Percentiles rank a stretch among this genome's conserved stretches.
These are phyloP conservation scores for Rhabdornis inornatus DNA, from an alignment of 2,113 vertebrate species.

Conservation along the genomic window DNA sequence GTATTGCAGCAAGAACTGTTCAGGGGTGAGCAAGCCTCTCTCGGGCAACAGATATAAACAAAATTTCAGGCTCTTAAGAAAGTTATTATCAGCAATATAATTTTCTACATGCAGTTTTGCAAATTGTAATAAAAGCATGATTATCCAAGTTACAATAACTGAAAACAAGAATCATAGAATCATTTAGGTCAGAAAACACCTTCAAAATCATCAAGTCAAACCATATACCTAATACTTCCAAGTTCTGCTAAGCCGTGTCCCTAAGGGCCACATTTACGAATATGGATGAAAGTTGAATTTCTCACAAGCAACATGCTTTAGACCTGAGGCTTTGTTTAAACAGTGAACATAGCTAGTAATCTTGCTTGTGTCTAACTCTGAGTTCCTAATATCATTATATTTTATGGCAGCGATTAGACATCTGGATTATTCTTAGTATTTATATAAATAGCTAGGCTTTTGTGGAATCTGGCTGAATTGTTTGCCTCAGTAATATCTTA, in stretches of 20 bases:
- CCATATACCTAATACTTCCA: not conserved
- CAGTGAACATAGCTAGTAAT: not conserved
- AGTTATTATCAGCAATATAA: not conserved
- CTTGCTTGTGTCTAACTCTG: not conserved
- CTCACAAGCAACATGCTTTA: not conserved
- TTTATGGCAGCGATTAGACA: not conserved
- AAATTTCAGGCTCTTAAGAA: not conserved
- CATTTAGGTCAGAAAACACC: not conserved
- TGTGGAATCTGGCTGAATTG: not conserved
- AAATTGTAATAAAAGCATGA: not conserved
- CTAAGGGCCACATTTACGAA: not conserved
- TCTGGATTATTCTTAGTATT: constrained; percentile 14
- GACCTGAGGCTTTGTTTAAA: not conserved
- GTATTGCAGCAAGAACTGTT: not conserved
- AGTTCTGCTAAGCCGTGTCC: not conserved
- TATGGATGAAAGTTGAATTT: not conserved
- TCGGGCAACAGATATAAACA: not conserved
- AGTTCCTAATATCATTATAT: not conserved
- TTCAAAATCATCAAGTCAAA: not conserved
- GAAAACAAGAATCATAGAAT: not conserved
- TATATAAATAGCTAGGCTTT: not conserved
- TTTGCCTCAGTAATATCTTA: not conserved
- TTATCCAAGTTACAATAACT: not conserved
- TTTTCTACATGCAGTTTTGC: not conserved
- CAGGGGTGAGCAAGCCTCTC: not conserved